These are phyloP conservation scores for Catajapyx aquilonaris DNA, from an alignment of 1,140 invertebrate species.

Conservation along the genomic window DNA sequence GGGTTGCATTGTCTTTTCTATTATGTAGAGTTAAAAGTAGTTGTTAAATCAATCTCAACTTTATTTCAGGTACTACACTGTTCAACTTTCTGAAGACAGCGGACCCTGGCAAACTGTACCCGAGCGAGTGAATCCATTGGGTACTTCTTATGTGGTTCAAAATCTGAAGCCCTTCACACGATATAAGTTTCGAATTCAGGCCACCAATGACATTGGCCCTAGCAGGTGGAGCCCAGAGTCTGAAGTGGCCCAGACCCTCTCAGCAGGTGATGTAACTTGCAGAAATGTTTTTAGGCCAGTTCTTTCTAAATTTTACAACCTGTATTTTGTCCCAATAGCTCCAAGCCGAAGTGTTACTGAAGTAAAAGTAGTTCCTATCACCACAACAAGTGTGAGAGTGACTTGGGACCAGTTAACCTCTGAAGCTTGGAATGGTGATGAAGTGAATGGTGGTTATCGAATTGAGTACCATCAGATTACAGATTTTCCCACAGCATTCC, in stretches of 20 bases:
- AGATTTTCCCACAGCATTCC: conserved; percentile 60
- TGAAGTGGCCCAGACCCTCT: conserved; percentile 62
- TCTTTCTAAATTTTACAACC: no score
- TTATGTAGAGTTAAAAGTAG: not conserved
- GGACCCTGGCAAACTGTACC: conserved; percentile 59
- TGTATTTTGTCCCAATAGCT: conserved; percentile 30
- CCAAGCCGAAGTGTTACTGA: conserved; percentile 61
- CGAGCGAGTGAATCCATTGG: conserved; percentile 58
- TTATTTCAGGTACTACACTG: conserved; percentile 58
- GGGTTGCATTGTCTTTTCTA: not conserved
- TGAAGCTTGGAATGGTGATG: conserved; percentile 70
- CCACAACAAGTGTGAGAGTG: conserved; percentile 72
- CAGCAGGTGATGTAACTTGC: conserved; percentile 52
- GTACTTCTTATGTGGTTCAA: conserved; percentile 61
- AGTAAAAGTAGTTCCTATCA: conserved; percentile 75
- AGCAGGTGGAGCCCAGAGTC: conserved; percentile 81
- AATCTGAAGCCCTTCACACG: conserved; percentile 69
- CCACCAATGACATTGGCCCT: conserved; percentile 87
- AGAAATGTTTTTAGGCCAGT: no score
- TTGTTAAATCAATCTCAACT: conserved; percentile 5
- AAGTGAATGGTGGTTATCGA: conserved; percentile 64
- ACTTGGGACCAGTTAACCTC: conserved; percentile 56
- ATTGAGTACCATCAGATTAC: conserved; percentile 70
- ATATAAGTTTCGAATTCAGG: conserved; percentile 86
- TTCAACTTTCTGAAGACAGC: conserved; percentile 62